These are phyloP conservation scores for Alauda arvensis DNA, from an alignment of 2,797 vertebrate genomes.

Conservation along the genomic window DNA sequence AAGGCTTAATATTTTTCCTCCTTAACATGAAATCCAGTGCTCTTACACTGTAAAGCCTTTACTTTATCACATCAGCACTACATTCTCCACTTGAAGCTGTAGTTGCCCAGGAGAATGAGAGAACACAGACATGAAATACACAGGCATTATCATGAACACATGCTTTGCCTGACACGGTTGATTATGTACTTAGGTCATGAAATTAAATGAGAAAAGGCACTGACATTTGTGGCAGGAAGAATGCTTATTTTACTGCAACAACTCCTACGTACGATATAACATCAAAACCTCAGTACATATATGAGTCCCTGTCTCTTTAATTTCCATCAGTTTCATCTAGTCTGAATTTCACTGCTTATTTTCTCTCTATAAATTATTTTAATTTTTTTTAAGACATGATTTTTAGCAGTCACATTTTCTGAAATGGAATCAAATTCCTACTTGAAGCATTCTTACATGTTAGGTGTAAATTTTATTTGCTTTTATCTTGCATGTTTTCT, in stretches of 20 bases:
- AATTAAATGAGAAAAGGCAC: conserved; percentile 58
- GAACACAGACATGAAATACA: conserved; percentile 55
- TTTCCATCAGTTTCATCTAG: background rate
- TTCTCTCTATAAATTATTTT: background rate
- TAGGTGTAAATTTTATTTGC: background rate
- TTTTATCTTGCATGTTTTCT: conserved; percentile 31
- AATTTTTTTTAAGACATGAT: background rate
- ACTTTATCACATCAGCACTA: conserved; percentile 68
- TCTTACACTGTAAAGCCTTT: conserved; percentile 67
- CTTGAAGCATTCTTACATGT: background rate
- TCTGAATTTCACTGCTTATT: background rate
- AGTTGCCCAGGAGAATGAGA: conserved; percentile 63
- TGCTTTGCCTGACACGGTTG: conserved; percentile 51
- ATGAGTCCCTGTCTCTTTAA: background rate
- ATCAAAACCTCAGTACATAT: background rate
- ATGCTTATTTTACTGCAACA: conserved; percentile 3
- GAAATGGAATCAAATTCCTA: conserved; percentile 29
- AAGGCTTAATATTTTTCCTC: conserved; percentile 68
- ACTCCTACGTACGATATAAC: background rate
- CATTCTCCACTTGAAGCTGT: conserved; percentile 69
- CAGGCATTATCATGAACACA: conserved; percentile 54
- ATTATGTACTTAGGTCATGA: conserved; percentile 57
- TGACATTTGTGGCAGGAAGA: conserved; percentile 17
- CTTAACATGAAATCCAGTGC: conserved; percentile 67
- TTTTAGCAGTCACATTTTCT: conserved; percentile 15